Percentiles rank a stretch among this genome's conserved stretches.
Evolutionary conservation across 2,113 vertebrate species (phyloP).

Genomic region (Psilopsiagon aurifrons): DNA sequence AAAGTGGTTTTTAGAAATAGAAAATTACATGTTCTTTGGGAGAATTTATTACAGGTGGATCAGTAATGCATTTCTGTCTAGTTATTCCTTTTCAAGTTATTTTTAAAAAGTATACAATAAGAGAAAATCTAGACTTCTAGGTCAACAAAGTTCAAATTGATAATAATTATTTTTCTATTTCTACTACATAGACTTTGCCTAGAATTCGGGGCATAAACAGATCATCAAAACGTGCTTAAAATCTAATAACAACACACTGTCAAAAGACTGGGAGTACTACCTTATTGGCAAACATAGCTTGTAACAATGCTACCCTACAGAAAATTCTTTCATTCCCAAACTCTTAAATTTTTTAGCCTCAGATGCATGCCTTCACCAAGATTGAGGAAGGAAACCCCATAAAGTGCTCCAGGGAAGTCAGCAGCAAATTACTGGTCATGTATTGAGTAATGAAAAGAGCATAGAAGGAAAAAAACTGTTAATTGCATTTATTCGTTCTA

Average conservation of each 20-base stretch:
- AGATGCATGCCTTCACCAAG: conserved; percentile 19
- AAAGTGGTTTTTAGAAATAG: neutral
- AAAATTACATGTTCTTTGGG: neutral
- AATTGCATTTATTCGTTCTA: conserved; percentile 14
- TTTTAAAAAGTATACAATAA: neutral
- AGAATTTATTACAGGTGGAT: neutral
- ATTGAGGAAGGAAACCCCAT: conserved; percentile 5
- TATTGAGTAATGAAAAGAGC: conserved; percentile 32
- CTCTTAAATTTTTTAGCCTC: neutral
- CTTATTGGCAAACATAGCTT: neutral
- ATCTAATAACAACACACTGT: neutral
- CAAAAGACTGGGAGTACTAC: neutral
- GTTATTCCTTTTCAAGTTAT: neutral
- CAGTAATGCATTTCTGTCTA: neutral
- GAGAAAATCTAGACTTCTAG: neutral
- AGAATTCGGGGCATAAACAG: neutral
- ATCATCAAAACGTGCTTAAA: conserved; percentile 25
- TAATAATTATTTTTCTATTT: neutral
- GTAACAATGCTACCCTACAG: neutral
- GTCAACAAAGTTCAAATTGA: neutral
- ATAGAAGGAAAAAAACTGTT: neutral
- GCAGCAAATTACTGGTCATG: conserved; percentile 14
- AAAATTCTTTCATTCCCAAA: neutral
- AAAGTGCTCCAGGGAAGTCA: conserved; percentile 18
- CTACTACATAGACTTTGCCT: neutral